Evolutionary conservation across 1,140 invertebrate genomes (phyloP).

Genomic region (Trinorchestia longiramus): DNA sequence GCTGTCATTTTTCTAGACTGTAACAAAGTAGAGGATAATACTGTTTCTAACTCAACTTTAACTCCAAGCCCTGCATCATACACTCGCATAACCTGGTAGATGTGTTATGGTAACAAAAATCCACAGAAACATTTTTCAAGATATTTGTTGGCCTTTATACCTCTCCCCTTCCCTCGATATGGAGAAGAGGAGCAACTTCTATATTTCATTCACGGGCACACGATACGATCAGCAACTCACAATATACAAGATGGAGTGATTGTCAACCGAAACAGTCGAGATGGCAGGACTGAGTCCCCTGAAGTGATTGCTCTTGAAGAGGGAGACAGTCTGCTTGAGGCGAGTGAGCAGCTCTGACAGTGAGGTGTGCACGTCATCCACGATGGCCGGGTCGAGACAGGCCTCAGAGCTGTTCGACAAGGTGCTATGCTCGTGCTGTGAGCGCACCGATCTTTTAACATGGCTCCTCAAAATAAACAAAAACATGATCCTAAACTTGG

Average conservation of each 20-base stretch:
- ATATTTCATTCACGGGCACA: not conserved
- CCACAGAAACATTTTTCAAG: no score
- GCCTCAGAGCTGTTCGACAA: not conserved
- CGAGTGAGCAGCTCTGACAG: not conserved
- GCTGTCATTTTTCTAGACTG: no score
- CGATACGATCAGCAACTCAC: not conserved
- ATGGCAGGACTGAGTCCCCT: not conserved
- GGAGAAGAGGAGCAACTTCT: not conserved
- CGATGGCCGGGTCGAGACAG: not conserved
- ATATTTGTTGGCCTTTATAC: no score
- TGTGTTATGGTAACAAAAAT: no score
- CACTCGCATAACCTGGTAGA: no score
- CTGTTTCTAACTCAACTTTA: no score
- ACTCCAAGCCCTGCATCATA: no score
- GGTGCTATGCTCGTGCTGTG: constrained; percentile 5
- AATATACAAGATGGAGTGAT: not conserved
- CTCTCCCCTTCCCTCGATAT: not conserved
- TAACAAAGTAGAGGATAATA: no score
- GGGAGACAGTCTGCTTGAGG: not conserved
- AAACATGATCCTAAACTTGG: not conserved
- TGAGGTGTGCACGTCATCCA: not conserved
- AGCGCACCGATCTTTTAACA: not conserved
- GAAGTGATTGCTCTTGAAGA: not conserved
- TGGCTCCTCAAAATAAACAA: not conserved
- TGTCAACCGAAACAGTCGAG: not conserved